Evolutionary conservation across 2,797 vertebrate species (phyloP), one percentile per base, ranked within the genome.

Genomic region (Eupleurogrammus muticus): DNA sequence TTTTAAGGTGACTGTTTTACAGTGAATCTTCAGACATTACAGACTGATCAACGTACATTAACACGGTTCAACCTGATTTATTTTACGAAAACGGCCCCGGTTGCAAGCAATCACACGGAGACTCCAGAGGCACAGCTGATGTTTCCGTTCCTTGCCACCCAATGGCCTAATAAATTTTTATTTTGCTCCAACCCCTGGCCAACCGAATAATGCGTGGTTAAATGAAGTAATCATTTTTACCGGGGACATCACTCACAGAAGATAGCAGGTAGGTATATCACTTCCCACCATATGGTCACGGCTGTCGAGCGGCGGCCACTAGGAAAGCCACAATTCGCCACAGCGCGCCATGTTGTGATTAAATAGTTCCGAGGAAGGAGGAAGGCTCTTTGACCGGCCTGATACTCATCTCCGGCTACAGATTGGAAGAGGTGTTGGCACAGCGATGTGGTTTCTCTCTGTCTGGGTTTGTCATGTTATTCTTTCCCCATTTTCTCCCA

Each of bases 161-260:
- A 21, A 73, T 63, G 75, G 85, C 76, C 86, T 87, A 84, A 87
- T 90, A 89, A 65, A 85, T 90, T 90, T 87, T 87, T 81, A 87
- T 90, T 90, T 89, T 82, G 55, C 85, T 80, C 83, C 83, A 80
- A 80, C 87, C 84, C 83, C 79, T 69, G 82, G 84, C 90, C 83
- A 80, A 87, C 75, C 88, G 89, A 93, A 92, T 93, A 94, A 95
- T 93, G 89, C 83, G 83, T 82, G 84, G 79, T 88, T 92, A 94
- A 94, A 95, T 93, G 90, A 95, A 93, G 93, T 92, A 94, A 95
- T 95, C 91, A 94, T 94, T 93, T 93, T 91, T 90, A 90, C 90
- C 89, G 89, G 87, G 89, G 90, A 93, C 93, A 94, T 94, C 92
- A 93, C 88, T 93, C 90, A 90, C 72, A 10, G 87, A 87, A 87